Conservation (phyloP, 2,113 vertebrate species). For the Rana temporaria region DNA sequence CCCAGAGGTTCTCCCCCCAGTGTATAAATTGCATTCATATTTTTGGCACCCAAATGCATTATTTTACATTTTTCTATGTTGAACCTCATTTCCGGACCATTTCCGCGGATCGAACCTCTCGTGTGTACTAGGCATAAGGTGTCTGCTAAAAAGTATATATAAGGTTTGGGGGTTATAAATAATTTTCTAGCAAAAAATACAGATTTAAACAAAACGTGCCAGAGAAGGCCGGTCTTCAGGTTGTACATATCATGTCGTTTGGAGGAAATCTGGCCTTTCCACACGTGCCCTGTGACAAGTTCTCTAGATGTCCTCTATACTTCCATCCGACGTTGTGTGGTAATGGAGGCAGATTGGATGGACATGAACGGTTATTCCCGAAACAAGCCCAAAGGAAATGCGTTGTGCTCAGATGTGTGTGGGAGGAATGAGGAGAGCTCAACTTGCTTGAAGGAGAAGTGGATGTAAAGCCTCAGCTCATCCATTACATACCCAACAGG, state of each 20-base stretch:
- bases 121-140: too few species aligned
- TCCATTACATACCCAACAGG: background rate
- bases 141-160: too few species aligned
- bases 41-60: too few species aligned
- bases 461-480: background rate
- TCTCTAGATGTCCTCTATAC: constrained; percentile 10
- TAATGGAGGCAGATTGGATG: constrained; percentile 3
- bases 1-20: too few species aligned
- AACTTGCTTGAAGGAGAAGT: background rate
- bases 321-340: constrained; percentile 15
- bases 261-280: constrained; percentile 4
- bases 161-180: too few species aligned
- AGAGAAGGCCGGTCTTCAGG: too few species aligned
- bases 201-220: too few species aligned
- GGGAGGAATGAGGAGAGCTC: background rate
- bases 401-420: constrained; percentile 3
- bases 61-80: too few species aligned
- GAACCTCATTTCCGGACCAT: too few species aligned
- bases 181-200: too few species aligned
- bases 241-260: background rate
- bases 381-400: background rate
- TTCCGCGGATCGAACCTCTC: too few species aligned
- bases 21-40: too few species aligned
- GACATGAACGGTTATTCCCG: background rate
- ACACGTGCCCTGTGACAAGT: constrained; percentile 3